These are phyloP conservation scores for Oreochromis aureus DNA, from an alignment of 2,113 vertebrate species.

Conservation along the genomic window DNA sequence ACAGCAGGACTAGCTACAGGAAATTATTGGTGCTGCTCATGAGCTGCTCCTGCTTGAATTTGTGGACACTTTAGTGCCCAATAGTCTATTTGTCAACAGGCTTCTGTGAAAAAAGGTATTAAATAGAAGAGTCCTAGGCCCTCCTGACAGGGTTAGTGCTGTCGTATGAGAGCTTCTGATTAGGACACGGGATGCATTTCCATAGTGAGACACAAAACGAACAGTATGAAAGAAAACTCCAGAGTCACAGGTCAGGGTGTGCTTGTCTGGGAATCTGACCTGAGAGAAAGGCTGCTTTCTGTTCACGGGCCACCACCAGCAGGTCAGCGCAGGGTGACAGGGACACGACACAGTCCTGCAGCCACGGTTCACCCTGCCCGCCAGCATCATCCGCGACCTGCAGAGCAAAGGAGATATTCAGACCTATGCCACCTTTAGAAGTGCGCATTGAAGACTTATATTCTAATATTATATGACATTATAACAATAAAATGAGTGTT, in stretches of 20 bases:
- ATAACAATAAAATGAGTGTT: not conserved
- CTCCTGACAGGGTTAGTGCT: not conserved
- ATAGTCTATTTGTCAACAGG: not conserved
- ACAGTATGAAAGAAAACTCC: not conserved
- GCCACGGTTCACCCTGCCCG: constrained; percentile 77
- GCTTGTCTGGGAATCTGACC: constrained; percentile 57
- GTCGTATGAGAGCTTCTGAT: not conserved
- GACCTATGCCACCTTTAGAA: not conserved
- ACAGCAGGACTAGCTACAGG: not conserved
- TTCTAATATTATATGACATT: not conserved
- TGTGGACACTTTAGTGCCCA: not conserved
- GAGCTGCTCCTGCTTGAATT: not conserved
- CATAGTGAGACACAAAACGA: not conserved
- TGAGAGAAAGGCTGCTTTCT: constrained; percentile 90
- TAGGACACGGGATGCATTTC: not conserved
- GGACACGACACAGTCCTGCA: constrained; percentile 89
- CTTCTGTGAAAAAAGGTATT: not conserved
- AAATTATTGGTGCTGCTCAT: not conserved
- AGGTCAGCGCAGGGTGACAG: constrained; percentile 93
- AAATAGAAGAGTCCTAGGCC: not conserved
- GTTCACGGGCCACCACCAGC: constrained; percentile 87
- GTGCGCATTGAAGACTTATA: not conserved
- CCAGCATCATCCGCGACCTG: constrained; percentile 58
- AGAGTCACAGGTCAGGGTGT: not conserved
- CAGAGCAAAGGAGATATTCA: not conserved